Conservation (phyloP, 2,888 invertebrate genomes). For the Pollenia griseotomentosa region DNA sequence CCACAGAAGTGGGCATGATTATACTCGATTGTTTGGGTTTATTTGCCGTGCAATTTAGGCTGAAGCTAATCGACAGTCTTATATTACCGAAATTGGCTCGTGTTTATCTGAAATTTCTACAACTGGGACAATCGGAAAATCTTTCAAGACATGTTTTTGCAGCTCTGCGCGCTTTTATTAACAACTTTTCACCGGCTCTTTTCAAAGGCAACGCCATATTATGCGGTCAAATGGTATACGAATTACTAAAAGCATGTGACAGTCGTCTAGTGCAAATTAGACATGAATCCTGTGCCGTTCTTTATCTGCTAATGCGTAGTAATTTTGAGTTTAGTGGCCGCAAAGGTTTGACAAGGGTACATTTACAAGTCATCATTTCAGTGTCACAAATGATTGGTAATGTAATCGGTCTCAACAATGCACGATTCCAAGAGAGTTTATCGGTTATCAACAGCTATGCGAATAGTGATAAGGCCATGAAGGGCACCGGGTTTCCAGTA, state of each 20-base stretch:
- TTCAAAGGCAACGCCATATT: constrained; percentile 93
- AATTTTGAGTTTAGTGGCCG: constrained; percentile 95
- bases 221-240: constrained; percentile 92
- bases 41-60: constrained; percentile 91
- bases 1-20: constrained; percentile 95
- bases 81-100: constrained; percentile 93
- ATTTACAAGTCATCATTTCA: constrained; percentile 97
- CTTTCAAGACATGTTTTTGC: constrained; percentile 96
- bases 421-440: constrained; percentile 97
- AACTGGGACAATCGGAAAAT: constrained; percentile 95
- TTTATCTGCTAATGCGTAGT: constrained; percentile 96
- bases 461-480: constrained; percentile 96
- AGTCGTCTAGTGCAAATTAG: constrained; percentile 93
- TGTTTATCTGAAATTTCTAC: constrained; percentile 93
- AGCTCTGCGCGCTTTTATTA: constrained; percentile 95
- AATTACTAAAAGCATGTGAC: constrained; percentile 93
- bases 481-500: constrained; percentile 94
- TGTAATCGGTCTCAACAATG: constrained; percentile 95
- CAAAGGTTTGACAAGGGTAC: constrained; percentile 94
- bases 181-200: constrained; percentile 92
- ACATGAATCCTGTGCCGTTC: constrained; percentile 95
- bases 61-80: constrained; percentile 87
- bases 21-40: constrained; percentile 94
- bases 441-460: constrained; percentile 97
- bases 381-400: constrained; percentile 97